Conservation (phyloP, 92 coral and sea anemone species). For the Diadumene lineata region DNA sequence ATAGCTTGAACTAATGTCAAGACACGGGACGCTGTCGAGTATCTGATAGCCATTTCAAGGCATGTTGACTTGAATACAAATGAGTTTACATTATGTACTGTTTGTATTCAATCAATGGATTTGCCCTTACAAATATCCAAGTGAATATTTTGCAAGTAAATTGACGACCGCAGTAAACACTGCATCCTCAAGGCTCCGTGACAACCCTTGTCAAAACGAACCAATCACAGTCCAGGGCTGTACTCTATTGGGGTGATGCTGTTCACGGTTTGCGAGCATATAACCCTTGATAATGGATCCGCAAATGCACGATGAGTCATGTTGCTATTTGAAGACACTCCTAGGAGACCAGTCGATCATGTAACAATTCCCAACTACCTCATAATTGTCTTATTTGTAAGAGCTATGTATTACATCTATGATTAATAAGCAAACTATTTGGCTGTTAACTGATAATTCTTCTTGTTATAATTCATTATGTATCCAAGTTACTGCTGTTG, state of each 20-base stretch:
- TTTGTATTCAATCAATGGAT: conserved; percentile 28
- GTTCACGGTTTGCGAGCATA: neutral
- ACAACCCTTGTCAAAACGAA: conserved; percentile 11
- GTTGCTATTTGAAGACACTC: conserved; percentile 6
- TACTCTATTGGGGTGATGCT: neutral
- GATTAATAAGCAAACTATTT: neutral
- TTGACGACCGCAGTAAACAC: neutral
- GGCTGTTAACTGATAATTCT: neutral
- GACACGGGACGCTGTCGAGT: neutral
- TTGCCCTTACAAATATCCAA: neutral
- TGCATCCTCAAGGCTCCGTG: neutral
- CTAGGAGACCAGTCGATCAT: conserved; percentile 36
- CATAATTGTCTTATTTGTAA: neutral
- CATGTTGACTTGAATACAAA: conserved; percentile 25
- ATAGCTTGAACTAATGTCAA: neutral
- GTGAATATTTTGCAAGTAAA: neutral
- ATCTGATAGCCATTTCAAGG: conserved; percentile 46
- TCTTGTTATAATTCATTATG: neutral
- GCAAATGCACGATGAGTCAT: neutral
- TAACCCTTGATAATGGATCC: neutral
- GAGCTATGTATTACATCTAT: neutral
- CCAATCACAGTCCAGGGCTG: neutral
- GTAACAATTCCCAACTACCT: conserved; percentile 26
- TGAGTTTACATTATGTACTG: conserved; percentile 17
- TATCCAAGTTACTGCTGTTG: neutral